Conservation (phyloP, 2,113 vertebrate genomes). For the Nycticorax nycticorax region DNA sequence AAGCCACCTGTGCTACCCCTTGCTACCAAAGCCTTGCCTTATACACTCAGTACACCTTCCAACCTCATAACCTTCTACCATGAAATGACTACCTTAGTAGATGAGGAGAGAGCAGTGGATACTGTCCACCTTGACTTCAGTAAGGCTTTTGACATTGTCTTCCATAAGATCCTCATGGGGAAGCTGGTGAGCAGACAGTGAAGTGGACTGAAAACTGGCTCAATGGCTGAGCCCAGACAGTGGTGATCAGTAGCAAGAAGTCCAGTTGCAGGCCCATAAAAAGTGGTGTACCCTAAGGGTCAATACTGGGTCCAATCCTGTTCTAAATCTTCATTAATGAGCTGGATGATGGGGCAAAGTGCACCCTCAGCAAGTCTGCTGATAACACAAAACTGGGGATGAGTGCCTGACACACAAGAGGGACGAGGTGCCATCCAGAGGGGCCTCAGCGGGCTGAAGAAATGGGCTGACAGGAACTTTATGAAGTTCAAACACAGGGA, state of each 20-base stretch:
- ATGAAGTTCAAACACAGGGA: not conserved
- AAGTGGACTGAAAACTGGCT: not conserved
- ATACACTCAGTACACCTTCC: not conserved
- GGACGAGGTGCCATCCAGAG: not conserved
- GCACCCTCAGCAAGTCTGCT: not conserved
- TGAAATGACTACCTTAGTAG: not conserved
- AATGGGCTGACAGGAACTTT: not conserved
- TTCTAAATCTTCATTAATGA: not conserved
- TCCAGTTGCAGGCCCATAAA: not conserved
- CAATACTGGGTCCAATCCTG: not conserved
- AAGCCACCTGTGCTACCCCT: not conserved
- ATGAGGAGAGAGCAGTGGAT: not conserved
- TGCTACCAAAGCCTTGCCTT: not conserved
- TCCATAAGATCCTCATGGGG: not conserved
- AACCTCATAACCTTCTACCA: not conserved
- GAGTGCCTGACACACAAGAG: fast-evolving
- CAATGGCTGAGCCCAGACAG: not conserved
- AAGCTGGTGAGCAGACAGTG: not conserved
- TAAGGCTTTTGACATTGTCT: not conserved
- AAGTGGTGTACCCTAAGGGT: not conserved
- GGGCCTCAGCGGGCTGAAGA: not conserved
- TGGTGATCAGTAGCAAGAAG: not conserved
- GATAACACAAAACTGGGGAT: not conserved
- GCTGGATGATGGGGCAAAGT: not conserved
- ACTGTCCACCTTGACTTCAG: not conserved